Evolutionary conservation across 23 tunicate genomes (phyloP).

Genomic region (Trididemnum clinides): DNA sequence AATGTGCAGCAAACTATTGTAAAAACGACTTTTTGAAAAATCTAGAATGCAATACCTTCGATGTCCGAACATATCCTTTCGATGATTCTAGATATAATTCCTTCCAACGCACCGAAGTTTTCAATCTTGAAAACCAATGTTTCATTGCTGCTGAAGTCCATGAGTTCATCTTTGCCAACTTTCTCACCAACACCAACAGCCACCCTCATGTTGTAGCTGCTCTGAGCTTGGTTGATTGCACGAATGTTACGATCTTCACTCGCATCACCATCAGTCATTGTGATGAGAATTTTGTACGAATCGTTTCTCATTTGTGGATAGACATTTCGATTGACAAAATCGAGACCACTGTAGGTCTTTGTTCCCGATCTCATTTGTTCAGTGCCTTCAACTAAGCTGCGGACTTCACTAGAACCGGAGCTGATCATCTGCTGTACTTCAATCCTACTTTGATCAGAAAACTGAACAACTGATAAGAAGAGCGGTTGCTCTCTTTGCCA

Average conservation of each 20-base stretch:
- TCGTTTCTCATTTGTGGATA: constrained; percentile 48
- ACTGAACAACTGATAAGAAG: constrained; percentile 74
- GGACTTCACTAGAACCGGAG: constrained; percentile 32
- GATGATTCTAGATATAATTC: constrained; percentile 57
- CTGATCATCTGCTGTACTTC: constrained; percentile 45
- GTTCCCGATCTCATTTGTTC: constrained; percentile 85
- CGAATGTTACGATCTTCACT: constrained; percentile 65
- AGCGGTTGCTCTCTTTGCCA: constrained; percentile 17
- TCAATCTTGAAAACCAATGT: constrained; percentile 47
- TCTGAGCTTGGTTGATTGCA: constrained; percentile 65
- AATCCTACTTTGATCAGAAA: constrained; percentile 50
- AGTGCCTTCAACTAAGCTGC: constrained; percentile 29
- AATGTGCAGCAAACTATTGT: too few relatives aligned
- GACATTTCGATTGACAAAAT: constrained; percentile 56
- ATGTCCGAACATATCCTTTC: constrained; percentile 61
- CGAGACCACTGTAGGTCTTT: constrained; percentile 75
- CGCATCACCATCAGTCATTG: constrained; percentile 92
- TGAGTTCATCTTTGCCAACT: constrained; percentile 38
- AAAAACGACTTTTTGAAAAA: too few relatives aligned
- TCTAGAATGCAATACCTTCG: constrained; percentile 11
- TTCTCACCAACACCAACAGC: constrained; percentile 88
- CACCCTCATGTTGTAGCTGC: constrained; percentile 66
- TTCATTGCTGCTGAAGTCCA: constrained; percentile 56
- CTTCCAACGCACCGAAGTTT: constrained; percentile 57
- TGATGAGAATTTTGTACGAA: constrained; percentile 77